These are phyloP conservation scores for Alfaro cultratus DNA, from an alignment of 2,797 vertebrate species.

Conservation along the genomic window DNA sequence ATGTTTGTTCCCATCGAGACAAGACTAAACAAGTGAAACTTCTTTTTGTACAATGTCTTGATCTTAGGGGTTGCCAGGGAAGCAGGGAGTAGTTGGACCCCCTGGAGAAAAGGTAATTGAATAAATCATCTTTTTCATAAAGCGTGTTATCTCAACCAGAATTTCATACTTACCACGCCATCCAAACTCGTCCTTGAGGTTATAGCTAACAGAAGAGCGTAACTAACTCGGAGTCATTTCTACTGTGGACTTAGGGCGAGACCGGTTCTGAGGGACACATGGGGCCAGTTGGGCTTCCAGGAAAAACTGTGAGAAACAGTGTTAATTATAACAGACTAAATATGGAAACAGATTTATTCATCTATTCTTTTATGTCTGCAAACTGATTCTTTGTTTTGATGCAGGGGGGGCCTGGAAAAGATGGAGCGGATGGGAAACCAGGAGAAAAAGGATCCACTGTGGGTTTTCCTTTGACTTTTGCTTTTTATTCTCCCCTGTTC, in stretches of 20 bases:
- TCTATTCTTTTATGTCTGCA: not conserved
- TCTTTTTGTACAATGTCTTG: slow-evolving; percentile 15
- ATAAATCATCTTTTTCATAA: slow-evolving; percentile 20
- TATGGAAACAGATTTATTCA: not conserved
- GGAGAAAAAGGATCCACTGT: slow-evolving; percentile 80
- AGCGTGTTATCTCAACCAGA: not conserved
- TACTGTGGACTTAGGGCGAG: slow-evolving; percentile 72
- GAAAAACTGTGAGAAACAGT: slow-evolving; percentile 76
- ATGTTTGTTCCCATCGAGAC: not conserved
- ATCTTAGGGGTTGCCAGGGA: slow-evolving; percentile 82
- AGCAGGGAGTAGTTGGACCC: slow-evolving; percentile 75
- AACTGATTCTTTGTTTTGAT: not conserved
- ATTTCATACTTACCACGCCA: slow-evolving; percentile 1
- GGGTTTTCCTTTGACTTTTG: slow-evolving; percentile 38
- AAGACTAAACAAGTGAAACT: slow-evolving; percentile 1
- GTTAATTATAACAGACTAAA: not conserved
- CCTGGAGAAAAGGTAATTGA: slow-evolving; percentile 77
- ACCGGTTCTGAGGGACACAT: slow-evolving; percentile 69
- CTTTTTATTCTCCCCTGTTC: not conserved
- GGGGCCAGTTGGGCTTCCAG: slow-evolving; percentile 79
- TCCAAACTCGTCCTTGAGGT: not conserved
- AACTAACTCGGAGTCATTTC: not conserved
- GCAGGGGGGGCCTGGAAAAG: slow-evolving; percentile 74
- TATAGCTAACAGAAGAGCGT: not conserved
- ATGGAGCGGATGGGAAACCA: slow-evolving; percentile 75